phyloP scores from a whole-genome alignment of 2,113 vertebrate species.

The Balaeniceps rex region DNA sequence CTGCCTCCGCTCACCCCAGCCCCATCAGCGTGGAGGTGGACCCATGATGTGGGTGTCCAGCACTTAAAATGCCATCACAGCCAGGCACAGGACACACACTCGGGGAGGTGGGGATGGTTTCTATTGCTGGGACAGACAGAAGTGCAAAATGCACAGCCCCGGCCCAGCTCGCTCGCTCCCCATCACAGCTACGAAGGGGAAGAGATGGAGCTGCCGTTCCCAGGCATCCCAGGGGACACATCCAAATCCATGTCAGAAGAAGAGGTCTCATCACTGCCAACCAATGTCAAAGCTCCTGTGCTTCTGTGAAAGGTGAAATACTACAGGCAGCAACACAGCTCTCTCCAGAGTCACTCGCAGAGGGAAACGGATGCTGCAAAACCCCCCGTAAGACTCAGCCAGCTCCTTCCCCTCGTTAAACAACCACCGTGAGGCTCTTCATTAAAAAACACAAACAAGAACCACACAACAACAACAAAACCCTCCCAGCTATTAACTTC shows the following conservation, averaged over 20 bases:
- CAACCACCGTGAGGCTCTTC: background rate
- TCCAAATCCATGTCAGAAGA: background rate
- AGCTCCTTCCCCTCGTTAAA: background rate
- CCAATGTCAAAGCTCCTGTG: fast-evolving
- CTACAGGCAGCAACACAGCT: background rate
- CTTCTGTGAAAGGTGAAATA: background rate
- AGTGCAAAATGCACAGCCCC: background rate
- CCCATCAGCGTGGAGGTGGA: background rate
- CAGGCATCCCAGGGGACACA: background rate
- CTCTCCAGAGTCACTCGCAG: background rate
- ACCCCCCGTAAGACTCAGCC: background rate
- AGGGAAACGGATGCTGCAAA: background rate
- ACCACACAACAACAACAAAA: background rate
- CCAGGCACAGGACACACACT: fast-evolving
- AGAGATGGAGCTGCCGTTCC: fast-evolving
- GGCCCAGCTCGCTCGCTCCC: fast-evolving
- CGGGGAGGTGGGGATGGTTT: background rate
- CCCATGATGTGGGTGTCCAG: fast-evolving
- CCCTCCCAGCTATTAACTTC: conserved; percentile 12
- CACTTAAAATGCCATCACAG: background rate
- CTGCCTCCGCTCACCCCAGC: fast-evolving
- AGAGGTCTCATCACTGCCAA: background rate
- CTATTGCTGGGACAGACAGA: background rate
- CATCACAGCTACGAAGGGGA: fast-evolving
- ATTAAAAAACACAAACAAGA: background rate